Conservation (phyloP, 2,113 vertebrate species). For the Lates calcarifer region DNA sequence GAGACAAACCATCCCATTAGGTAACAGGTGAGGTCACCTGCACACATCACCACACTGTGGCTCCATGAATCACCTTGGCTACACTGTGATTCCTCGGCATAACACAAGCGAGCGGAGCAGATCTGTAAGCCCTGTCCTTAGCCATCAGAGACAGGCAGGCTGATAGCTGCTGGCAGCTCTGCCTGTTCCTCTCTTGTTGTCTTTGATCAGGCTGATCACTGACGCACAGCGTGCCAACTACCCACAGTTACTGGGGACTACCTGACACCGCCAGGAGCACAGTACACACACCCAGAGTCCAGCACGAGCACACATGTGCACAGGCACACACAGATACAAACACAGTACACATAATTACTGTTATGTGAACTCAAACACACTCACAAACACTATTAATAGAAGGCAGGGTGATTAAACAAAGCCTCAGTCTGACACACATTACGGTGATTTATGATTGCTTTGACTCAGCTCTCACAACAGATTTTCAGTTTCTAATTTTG, state of each 20-base stretch:
- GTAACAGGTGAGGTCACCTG: constrained; percentile 23
- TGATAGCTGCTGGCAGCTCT: constrained; percentile 86
- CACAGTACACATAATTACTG: constrained; percentile 8
- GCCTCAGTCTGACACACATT: not conserved
- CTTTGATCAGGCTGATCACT: constrained; percentile 89
- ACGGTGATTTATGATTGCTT: not conserved
- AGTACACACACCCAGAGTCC: constrained; percentile 12
- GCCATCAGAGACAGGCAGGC: constrained; percentile 79
- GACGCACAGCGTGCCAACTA: constrained; percentile 58
- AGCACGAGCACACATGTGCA: constrained; percentile 3
- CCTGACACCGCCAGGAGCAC: constrained; percentile 56
- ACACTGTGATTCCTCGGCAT: constrained; percentile 16
- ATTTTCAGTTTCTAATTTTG: not conserved
- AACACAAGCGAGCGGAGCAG: constrained; percentile 34
- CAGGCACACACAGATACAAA: not conserved
- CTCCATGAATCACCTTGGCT: constrained; percentile 29
- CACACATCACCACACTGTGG: constrained; percentile 21
- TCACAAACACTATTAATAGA: not conserved
- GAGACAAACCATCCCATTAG: constrained; percentile 26
- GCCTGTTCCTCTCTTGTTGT: constrained; percentile 87
- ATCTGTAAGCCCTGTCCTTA: constrained; percentile 65
- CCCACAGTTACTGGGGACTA: constrained; percentile 45
- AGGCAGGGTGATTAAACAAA: not conserved
- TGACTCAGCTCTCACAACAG: not conserved
- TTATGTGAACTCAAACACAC: not conserved